Conservation (phyloP, 2,797 vertebrate species). For the Microhierax caerulescens region DNA sequence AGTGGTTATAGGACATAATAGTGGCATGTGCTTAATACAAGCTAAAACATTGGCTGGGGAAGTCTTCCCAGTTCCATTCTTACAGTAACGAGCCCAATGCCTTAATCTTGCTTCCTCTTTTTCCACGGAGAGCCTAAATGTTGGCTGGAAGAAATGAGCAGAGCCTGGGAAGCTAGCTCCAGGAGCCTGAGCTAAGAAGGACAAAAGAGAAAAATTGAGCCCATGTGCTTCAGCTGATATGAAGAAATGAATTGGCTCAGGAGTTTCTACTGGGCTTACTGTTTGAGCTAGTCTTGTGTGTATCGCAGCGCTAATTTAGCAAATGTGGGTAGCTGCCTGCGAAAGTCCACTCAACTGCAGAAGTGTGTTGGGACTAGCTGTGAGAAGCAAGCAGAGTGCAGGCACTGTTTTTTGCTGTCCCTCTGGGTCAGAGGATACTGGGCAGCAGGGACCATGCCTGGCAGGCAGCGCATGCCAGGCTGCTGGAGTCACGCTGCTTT, state of each 20-base stretch:
- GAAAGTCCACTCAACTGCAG: not conserved
- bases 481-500: accelerated
- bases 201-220: not conserved
- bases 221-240: accelerated
- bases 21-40: not conserved
- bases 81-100: accelerated
- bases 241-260: not conserved
- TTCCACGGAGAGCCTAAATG: not conserved
- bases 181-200: not conserved
- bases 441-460: not conserved
- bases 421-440: not conserved
- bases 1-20: not conserved
- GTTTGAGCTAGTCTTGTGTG: not conserved
- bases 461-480: accelerated
- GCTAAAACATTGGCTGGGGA: not conserved
- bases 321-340: not conserved
- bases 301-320: accelerated
- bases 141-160: not conserved
- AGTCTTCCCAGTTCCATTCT: not conserved
- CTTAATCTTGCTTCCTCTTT: not conserved
- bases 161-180: not conserved
- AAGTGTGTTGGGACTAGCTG: not conserved
- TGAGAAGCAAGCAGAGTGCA: not conserved
- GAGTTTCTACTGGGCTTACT: not conserved
- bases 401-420: not conserved